Conservation (phyloP, 2,113 vertebrate genomes). For the Amphilophus citrinellus region DNA sequence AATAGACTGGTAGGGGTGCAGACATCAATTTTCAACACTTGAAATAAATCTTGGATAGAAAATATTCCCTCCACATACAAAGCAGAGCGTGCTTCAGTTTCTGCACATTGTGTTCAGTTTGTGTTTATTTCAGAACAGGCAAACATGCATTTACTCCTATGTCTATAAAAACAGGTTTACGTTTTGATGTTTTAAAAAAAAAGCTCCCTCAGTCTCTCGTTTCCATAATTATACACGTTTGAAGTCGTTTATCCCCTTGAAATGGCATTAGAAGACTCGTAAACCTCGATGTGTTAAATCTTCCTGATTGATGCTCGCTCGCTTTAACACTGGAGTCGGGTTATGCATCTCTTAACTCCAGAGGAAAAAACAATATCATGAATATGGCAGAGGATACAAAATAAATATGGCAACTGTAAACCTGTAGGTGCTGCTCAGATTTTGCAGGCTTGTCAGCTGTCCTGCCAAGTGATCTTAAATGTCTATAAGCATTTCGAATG, state of each 20-base stretch:
- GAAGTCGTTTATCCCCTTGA: constrained; percentile 57
- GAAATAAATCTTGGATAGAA: constrained; percentile 31
- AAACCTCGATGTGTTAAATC: constrained; percentile 18
- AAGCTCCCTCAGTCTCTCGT: background rate
- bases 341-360: background rate
- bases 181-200: constrained; percentile 20
- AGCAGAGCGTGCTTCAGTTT: background rate
- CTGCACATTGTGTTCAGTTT: background rate
- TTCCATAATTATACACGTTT: constrained; percentile 30
- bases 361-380: background rate
- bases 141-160: background rate
- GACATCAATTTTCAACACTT: constrained; percentile 49
- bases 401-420: background rate
- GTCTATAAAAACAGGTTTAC: constrained; percentile 2
- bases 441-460: background rate
- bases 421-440: background rate
- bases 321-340: background rate
- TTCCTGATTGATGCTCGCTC: background rate
- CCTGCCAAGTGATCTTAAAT: background rate
- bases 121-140: background rate
- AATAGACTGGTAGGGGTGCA: constrained; percentile 28
- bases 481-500: background rate
- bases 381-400: background rate
- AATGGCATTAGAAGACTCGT: constrained; percentile 33
- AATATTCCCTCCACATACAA: constrained; percentile 23